phyloP scores from a whole-genome alignment of 2,797 vertebrate genomes.

The Mallotus villosus region DNA sequence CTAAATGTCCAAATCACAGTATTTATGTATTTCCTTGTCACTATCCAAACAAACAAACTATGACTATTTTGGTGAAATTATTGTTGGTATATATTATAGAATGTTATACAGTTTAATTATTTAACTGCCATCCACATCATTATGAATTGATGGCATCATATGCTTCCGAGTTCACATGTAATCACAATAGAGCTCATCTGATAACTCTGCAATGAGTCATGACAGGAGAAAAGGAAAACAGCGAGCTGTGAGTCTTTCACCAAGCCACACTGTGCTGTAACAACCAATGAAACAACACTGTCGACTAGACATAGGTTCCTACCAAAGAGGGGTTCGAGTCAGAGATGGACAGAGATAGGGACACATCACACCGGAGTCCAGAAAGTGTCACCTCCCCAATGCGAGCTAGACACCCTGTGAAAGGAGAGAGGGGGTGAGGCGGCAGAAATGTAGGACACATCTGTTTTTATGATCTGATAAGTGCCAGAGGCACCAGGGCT shows the following conservation, averaged over 20 bases:
- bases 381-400: constrained; percentile 34
- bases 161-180: neutral
- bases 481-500: constrained; percentile 24
- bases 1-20: no score
- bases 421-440: constrained; percentile 19
- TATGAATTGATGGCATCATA: neutral
- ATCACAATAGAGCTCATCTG: neutral
- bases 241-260: neutral
- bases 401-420: constrained; percentile 37
- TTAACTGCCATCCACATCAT: neutral
- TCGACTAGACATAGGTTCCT: neutral
- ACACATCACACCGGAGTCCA: constrained; percentile 36
- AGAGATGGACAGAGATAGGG: constrained; percentile 22
- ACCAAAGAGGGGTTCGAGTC: neutral
- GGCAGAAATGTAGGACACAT: constrained; percentile 31
- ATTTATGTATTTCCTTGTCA: no score
- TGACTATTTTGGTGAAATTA: neutral
- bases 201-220: neutral
- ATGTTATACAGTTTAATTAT: neutral
- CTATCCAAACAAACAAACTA: no score
- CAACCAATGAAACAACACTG: neutral
- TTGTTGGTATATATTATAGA: neutral
- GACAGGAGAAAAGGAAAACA: neutral
- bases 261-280: neutral
- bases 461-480: constrained; percentile 42